These are phyloP conservation scores for Atlantisia rogersi DNA, from an alignment of 2,113 vertebrate genomes.

Conservation along the genomic window DNA sequence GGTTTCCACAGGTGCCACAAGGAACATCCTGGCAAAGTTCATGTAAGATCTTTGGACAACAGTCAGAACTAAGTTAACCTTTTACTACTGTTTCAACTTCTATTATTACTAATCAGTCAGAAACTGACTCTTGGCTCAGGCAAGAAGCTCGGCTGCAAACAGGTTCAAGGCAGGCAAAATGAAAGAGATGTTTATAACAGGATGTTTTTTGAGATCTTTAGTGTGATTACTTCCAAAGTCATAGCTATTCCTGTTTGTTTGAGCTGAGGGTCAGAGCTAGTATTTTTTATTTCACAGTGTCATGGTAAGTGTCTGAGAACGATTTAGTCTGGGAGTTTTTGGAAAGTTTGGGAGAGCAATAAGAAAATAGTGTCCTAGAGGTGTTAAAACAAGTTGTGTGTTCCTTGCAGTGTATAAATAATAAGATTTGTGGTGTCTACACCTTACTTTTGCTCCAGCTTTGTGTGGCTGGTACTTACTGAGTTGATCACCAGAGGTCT, in stretches of 20 bases:
- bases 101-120: background rate
- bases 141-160: background rate
- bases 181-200: background rate
- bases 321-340: background rate
- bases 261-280: background rate
- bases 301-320: background rate
- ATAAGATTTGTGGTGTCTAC: background rate
- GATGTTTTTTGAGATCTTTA: background rate
- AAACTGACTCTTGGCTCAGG: background rate
- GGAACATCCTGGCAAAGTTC: background rate
- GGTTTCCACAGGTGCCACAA: background rate
- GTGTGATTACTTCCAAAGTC: background rate
- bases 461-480: conserved; percentile 1
- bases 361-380: background rate
- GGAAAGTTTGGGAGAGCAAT: background rate
- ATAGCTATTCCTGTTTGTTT: background rate
- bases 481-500: conserved; percentile 64
- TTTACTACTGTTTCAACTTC: background rate
- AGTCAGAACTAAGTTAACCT: background rate
- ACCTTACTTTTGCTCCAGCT: background rate
- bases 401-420: conserved; percentile 23
- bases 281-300: background rate
- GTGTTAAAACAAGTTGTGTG: background rate
- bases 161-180: background rate
- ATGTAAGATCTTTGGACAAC: background rate